Conservation (phyloP, 2,797 vertebrate species). For the Phylloscopus collybita region DNA sequence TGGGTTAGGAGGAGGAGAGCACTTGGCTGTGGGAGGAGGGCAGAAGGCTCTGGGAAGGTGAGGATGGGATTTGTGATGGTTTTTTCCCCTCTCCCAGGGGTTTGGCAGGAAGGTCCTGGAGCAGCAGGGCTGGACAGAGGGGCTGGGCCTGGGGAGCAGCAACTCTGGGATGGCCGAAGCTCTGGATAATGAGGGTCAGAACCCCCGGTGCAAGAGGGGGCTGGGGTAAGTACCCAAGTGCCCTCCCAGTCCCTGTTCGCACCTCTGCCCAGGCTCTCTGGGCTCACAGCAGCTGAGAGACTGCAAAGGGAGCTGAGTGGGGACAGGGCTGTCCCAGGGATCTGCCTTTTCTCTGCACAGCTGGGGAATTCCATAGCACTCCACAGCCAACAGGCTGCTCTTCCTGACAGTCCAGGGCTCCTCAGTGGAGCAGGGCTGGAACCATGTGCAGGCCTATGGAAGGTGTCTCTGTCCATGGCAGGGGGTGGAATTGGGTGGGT, state of each 20-base stretch:
- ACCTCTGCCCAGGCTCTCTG: neutral
- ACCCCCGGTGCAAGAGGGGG: slow-evolving; percentile 92
- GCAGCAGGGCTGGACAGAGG: slow-evolving; percentile 94
- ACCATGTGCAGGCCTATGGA: fast-evolving
- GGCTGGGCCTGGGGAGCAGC: slow-evolving; percentile 88
- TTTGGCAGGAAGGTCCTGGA: slow-evolving; percentile 93
- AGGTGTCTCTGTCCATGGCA: neutral
- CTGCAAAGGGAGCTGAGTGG: neutral
- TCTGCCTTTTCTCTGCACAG: neutral
- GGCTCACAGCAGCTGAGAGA: neutral
- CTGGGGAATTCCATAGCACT: neutral
- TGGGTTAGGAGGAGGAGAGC: neutral
- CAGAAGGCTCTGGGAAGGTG: neutral
- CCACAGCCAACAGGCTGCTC: neutral
- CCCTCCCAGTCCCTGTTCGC: neutral
- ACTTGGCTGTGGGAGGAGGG: neutral
- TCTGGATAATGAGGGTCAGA: slow-evolving; percentile 90
- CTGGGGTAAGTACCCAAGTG: slow-evolving; percentile 85
- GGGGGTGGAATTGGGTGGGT: neutral
- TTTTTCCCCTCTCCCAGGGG: slow-evolving; percentile 76
- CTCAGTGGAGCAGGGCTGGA: neutral
- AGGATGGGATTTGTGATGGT: neutral
- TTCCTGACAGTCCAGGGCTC: neutral
- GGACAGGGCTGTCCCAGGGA: neutral
- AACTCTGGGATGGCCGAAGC: slow-evolving; percentile 87